Evolutionary conservation across 2,888 invertebrate genomes (phyloP).

Genomic region (Cataglyphis altisquamis): DNA sequence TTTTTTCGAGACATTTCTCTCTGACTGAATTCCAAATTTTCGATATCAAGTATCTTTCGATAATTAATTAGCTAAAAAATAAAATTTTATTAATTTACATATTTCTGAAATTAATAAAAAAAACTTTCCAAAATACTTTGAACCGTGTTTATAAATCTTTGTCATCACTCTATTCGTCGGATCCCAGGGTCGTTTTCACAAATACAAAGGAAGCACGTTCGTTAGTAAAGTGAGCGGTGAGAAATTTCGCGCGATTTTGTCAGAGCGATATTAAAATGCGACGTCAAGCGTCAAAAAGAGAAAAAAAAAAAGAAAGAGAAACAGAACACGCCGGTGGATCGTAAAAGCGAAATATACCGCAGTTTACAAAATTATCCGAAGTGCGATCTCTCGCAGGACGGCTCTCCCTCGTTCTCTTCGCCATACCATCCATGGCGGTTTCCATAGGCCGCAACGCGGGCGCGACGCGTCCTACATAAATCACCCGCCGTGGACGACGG

Average conservation of each 20-base stretch:
- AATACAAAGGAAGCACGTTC: not conserved
- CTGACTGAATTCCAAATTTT: not conserved
- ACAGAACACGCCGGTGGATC: conserved; percentile 43
- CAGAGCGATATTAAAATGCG: conserved; percentile 62
- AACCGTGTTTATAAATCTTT: not conserved
- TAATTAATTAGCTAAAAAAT: not conserved
- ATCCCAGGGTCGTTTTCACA: conserved; percentile 1
- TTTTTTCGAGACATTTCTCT: conserved; percentile 2
- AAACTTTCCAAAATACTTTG: not conserved
- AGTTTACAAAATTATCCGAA: conserved; percentile 74
- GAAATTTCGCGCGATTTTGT: conserved; percentile 61
- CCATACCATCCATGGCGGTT: conserved; percentile 45
- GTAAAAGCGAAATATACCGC: conserved; percentile 70
- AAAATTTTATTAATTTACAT: not conserved
- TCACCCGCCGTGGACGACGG: conserved; percentile 69
- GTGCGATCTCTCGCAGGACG: conserved; percentile 58
- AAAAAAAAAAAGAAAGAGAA: not conserved
- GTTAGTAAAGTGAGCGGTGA: conserved; percentile 12
- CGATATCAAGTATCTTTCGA: not conserved
- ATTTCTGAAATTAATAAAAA: not conserved
- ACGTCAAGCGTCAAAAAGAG: conserved; percentile 50
- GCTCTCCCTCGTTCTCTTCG: conserved; percentile 27
- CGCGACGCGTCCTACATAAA: conserved; percentile 76
- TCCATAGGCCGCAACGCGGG: conserved; percentile 62
- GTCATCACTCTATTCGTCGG: conserved; percentile 9